These are phyloP conservation scores for Cephus pygmeus DNA, from an alignment of 2,888 invertebrate species.

Conservation along the genomic window DNA sequence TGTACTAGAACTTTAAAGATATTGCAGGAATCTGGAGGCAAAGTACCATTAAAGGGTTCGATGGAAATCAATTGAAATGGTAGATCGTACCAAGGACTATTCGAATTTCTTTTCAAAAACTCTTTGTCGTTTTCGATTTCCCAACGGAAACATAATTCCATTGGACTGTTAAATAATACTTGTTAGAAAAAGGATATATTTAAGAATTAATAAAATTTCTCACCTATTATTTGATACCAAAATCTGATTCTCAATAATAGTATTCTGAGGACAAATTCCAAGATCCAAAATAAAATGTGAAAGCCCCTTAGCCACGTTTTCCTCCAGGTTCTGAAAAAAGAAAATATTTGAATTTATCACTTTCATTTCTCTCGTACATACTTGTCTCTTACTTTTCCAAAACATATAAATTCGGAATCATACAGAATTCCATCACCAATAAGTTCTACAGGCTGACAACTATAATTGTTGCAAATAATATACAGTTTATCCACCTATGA, in stretches of 20 bases:
- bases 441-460: conserved; percentile 60
- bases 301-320: not conserved
- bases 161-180: conserved; percentile 31
- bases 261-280: conserved; percentile 8
- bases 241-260: conserved; percentile 25
- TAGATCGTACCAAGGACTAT: conserved; percentile 35
- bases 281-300: not conserved
- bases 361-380: not conserved
- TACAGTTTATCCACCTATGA: conserved; percentile 61
- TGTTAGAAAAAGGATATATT: not conserved
- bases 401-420: conserved; percentile 41
- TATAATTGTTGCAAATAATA: conserved; percentile 64
- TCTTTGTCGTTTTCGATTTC: conserved; percentile 32
- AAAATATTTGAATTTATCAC: not conserved
- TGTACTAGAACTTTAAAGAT: conserved; percentile 51
- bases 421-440: conserved; percentile 66
- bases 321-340: not conserved
- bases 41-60: conserved; percentile 39
- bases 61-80: conserved; percentile 45
- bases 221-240: conserved; percentile 38
- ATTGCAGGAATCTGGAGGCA: conserved; percentile 48
- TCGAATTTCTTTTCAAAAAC: conserved; percentile 9
- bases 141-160: conserved; percentile 52
- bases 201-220: not conserved
- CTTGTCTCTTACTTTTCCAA: conserved; percentile 29